Evolutionary conservation across 1,140 invertebrate species (phyloP).

Genomic region (Cydia strobilella): DNA sequence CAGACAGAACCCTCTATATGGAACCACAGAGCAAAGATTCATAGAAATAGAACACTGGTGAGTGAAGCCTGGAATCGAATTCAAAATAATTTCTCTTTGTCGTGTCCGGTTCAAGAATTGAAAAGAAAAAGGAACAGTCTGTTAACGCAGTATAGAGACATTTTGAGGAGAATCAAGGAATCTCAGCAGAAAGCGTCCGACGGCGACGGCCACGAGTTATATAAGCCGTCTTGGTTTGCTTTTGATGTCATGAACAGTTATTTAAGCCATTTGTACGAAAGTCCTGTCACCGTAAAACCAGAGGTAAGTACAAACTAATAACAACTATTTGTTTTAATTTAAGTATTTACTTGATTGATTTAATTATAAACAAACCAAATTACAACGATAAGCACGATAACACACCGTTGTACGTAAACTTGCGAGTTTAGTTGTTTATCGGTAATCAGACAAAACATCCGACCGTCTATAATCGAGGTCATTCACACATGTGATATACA

Average conservation of each 20-base stretch:
- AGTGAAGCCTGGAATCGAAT: not conserved
- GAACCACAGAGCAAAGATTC: not conserved
- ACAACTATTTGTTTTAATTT: too few relatives aligned
- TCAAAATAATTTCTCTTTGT: not conserved
- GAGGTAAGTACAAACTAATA: too few relatives aligned
- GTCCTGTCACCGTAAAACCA: not conserved
- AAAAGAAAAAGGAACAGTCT: slow-evolving; percentile 22
- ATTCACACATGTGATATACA: too few relatives aligned
- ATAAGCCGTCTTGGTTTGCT: slow-evolving; percentile 47
- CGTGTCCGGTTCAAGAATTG: not conserved
- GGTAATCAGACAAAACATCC: too few relatives aligned
- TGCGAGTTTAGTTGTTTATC: too few relatives aligned
- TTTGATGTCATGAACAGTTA: slow-evolving; percentile 47
- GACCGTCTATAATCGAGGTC: too few relatives aligned
- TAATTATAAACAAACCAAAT: too few relatives aligned
- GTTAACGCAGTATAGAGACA: slow-evolving; percentile 32
- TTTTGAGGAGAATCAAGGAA: slow-evolving; percentile 43
- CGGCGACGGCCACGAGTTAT: slow-evolving; percentile 37
- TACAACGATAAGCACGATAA: too few relatives aligned
- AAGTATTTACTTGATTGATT: too few relatives aligned
- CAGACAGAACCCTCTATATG: slow-evolving; percentile 13
- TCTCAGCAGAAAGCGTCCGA: slow-evolving; percentile 37
- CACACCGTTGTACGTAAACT: too few relatives aligned
- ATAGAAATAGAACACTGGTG: not conserved
- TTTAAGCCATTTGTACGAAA: slow-evolving; percentile 34